Evolutionary conservation across 2,888 invertebrate species (phyloP).

Genomic region (Anthoptus insignis): DNA sequence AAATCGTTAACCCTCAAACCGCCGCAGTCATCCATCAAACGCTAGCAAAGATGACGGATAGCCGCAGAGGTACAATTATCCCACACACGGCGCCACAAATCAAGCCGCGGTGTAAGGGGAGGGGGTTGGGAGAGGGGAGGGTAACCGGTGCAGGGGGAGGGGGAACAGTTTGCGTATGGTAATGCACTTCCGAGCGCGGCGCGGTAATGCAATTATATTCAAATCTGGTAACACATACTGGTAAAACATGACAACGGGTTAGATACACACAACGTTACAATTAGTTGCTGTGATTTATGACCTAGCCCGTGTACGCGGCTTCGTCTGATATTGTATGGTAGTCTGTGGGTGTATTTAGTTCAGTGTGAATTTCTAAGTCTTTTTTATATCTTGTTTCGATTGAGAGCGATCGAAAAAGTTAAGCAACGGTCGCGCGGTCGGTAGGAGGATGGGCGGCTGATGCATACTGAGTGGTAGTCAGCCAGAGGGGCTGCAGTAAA

Average conservation of each 20-base stretch:
- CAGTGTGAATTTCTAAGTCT: no score
- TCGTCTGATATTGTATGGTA: no score
- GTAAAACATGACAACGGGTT: conserved; percentile 6
- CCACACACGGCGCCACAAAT: conserved; percentile 41
- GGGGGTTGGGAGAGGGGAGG: not conserved
- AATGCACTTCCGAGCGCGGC: conserved; percentile 41
- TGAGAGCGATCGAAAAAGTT: no score
- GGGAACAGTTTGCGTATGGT: conserved; percentile 49
- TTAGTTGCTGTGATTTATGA: not conserved
- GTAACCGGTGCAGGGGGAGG: not conserved
- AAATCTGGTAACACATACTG: conserved; percentile 44
- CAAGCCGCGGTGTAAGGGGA: conserved; percentile 35
- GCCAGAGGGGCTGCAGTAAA: no score
- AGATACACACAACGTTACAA: conserved; percentile 1
- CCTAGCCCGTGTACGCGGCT: not conserved
- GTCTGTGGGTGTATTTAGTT: no score
- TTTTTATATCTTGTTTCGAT: no score
- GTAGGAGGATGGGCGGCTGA: no score
- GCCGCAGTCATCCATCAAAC: not conserved
- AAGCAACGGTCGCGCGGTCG: no score
- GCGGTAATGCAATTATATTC: conserved; percentile 54
- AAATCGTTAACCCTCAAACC: no score
- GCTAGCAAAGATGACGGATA: conserved; percentile 5
- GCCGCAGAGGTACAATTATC: conserved; percentile 23
- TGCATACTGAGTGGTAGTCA: no score